Conservation (phyloP, 1,140 invertebrate genomes). For the Tetragonula clypearis region DNA sequence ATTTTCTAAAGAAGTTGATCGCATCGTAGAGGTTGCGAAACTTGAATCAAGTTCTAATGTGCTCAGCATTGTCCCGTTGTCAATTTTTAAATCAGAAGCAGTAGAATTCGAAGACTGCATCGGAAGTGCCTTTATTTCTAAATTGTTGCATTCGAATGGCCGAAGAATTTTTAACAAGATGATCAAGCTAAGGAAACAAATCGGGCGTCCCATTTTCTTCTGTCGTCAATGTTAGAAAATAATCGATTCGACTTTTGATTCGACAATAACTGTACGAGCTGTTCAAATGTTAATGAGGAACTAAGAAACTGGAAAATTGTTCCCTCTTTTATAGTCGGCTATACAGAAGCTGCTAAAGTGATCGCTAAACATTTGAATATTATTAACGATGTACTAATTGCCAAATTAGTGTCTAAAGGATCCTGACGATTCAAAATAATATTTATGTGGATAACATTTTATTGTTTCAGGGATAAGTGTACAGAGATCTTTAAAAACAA, state of each 20-base stretch:
- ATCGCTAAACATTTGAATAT: slow-evolving; percentile 52
- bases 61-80: background rate
- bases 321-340: slow-evolving; percentile 59
- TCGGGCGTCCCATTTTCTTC: slow-evolving; percentile 13
- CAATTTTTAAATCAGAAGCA: background rate
- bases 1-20: background rate
- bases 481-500: background rate
- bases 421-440: background rate
- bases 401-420: slow-evolving; percentile 19
- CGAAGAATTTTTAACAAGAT: background rate
- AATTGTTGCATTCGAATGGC: background rate
- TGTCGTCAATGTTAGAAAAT: background rate
- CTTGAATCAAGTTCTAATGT: background rate
- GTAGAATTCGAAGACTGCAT: no score
- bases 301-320: slow-evolving; percentile 34
- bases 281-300: background rate
- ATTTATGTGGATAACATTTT: background rate
- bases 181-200: slow-evolving; percentile 1
- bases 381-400: slow-evolving; percentile 51
- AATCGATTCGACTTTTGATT: background rate
- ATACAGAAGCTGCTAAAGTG: slow-evolving; percentile 41
- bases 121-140: no score
- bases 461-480: background rate
- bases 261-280: background rate
- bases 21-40: background rate